Percentiles rank a stretch among this genome's conserved stretches.
Conservation (phyloP, 2,113 vertebrate species). For the Tringa solitaria region DNA sequence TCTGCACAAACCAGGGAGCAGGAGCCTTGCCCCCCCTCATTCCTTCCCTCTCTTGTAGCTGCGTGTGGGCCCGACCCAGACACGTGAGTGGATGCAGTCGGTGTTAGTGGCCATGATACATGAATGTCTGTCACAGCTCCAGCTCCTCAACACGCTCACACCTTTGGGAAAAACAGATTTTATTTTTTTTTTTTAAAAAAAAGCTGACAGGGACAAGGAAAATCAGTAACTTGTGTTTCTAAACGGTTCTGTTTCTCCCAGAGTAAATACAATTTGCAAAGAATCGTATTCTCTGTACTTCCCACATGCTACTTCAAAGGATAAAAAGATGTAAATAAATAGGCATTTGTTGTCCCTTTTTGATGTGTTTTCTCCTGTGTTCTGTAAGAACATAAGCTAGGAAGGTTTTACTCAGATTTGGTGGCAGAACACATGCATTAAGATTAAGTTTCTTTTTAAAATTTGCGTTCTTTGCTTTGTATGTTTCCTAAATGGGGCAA, state of each 20-base stretch:
- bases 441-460: constrained; percentile 71
- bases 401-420: constrained; percentile 69
- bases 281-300: not conserved
- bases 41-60: not conserved
- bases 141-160: not conserved
- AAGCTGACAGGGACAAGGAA: not conserved
- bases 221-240: not conserved
- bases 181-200: not conserved
- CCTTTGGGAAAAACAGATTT: not conserved
- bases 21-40: not conserved
- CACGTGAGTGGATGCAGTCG: accelerated
- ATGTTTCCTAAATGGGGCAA: constrained; percentile 73
- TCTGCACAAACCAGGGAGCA: not conserved
- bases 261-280: not conserved
- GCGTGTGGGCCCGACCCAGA: accelerated
- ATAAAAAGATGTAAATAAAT: constrained; percentile 47
- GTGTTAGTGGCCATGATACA: not conserved
- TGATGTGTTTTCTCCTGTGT: constrained; percentile 3
- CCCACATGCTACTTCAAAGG: not conserved
- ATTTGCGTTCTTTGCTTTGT: constrained; percentile 71
- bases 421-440: constrained; percentile 67
- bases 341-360: constrained; percentile 42
- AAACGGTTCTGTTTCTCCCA: not conserved
- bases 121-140: not conserved
- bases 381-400: constrained; percentile 70